Conservation (phyloP, 2,113 vertebrate species). For the Corythornis cristatus region DNA sequence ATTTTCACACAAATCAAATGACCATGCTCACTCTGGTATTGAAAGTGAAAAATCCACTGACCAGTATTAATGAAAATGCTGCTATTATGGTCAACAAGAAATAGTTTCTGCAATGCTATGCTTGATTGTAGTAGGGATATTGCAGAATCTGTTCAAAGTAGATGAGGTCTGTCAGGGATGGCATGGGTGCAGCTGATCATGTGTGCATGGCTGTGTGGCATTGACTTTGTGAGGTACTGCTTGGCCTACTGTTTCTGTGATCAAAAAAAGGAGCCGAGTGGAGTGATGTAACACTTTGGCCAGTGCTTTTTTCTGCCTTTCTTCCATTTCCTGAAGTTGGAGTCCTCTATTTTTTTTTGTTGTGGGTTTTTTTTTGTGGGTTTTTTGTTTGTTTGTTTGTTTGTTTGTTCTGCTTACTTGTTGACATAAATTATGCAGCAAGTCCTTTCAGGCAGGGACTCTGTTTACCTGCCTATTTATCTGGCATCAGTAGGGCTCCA, state of each 20-base stretch:
- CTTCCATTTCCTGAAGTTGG: neutral
- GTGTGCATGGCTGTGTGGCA: neutral
- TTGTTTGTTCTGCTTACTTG: neutral
- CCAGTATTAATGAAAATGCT: neutral
- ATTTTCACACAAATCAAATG: neutral
- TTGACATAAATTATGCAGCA: neutral
- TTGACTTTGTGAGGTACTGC: neutral
- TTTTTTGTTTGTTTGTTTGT: too few relatives aligned
- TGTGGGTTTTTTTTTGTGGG: too few relatives aligned
- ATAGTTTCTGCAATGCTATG: neutral
- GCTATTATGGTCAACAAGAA: neutral
- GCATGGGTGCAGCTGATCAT: neutral
- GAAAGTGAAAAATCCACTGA: neutral
- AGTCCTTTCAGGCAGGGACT: neutral
- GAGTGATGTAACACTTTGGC: neutral
- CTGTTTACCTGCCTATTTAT: slow-evolving; percentile 34
- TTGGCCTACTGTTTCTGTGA: fast-evolving
- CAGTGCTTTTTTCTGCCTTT: neutral
- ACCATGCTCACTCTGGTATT: neutral
- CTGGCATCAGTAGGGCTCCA: neutral
- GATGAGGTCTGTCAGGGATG: neutral
- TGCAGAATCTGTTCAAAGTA: neutral
- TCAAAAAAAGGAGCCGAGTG: fast-evolving
- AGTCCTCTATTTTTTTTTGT: neutral
- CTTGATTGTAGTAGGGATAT: neutral